Percentiles rank a stretch among this genome's conserved stretches.
Conservation (phyloP, 2,888 invertebrate species). For the Schizotus pectinicornis region DNA sequence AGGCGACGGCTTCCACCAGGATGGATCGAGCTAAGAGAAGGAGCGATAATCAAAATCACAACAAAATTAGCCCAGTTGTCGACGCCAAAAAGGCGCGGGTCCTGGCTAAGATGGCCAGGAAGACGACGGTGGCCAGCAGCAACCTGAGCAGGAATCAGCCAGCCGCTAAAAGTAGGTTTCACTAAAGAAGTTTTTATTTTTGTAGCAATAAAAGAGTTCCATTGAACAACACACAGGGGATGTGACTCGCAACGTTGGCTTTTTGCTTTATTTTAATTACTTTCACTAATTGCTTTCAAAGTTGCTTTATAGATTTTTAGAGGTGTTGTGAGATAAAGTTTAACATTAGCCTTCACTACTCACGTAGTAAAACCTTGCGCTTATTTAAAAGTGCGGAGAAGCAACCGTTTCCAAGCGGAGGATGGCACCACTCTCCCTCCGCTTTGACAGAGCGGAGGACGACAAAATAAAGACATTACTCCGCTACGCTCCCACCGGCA, state of each 20-base stretch:
- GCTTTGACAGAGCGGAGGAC: no score
- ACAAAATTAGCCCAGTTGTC: constrained; percentile 50
- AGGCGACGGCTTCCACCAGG: constrained; percentile 34
- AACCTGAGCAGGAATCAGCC: background rate
- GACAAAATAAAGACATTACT: no score
- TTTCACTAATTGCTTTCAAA: background rate
- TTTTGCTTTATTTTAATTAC: background rate
- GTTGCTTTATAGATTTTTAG: no score
- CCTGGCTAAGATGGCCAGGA: constrained; percentile 55
- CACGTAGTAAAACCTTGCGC: no score
- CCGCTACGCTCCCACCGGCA: no score
- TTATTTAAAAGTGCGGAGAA: no score
- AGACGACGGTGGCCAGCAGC: constrained; percentile 37
- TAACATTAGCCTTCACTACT: no score
- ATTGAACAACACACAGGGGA: background rate
- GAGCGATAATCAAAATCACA: constrained; percentile 31
- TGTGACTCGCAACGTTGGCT: no score
- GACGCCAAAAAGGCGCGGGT: constrained; percentile 58
- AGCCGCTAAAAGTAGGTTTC: no score
- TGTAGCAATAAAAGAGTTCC: background rate
- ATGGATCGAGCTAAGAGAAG: constrained; percentile 49
- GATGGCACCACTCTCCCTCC: no score
- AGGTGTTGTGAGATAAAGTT: no score
- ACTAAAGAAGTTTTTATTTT: constrained; percentile 1
- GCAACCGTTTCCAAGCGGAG: no score